These are phyloP conservation scores for Musca vetustissima DNA, from an alignment of 1,140 invertebrate species.

Conservation along the genomic window DNA sequence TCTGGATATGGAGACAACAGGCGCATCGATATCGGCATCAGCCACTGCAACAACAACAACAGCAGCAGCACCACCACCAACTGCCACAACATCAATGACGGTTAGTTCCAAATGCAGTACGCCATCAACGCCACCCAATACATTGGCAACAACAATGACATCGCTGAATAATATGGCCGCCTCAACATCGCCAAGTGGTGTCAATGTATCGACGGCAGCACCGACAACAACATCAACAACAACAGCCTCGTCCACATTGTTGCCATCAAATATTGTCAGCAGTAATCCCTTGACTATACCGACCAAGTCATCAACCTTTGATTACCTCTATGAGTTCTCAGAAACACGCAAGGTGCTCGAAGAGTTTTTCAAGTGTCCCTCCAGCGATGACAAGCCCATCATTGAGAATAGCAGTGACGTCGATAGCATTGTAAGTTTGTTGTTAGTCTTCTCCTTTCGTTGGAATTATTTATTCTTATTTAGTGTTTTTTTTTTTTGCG, in stretches of 20 bases:
- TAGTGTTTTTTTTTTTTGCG: neutral
- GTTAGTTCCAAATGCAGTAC: no score
- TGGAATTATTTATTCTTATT: neutral
- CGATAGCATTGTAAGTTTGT: slow-evolving; percentile 51
- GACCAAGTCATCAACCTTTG: slow-evolving; percentile 68
- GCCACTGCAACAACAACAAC: slow-evolving; percentile 9
- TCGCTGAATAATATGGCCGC: slow-evolving; percentile 27
- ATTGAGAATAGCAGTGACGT: slow-evolving; percentile 53
- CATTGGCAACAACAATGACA: slow-evolving; percentile 1
- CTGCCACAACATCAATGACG: no score
- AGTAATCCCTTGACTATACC: slow-evolving; percentile 50
- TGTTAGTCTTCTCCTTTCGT: neutral
- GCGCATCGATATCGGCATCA: neutral
- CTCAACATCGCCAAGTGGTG: slow-evolving; percentile 16
- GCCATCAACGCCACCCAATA: no score
- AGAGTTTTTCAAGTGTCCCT: slow-evolving; percentile 85
- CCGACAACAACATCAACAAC: slow-evolving; percentile 19
- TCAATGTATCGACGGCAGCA: no score
- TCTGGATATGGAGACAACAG: neutral
- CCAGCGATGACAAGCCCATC: slow-evolving; percentile 61
- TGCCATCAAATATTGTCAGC: slow-evolving; percentile 1
- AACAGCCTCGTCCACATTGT: slow-evolving; percentile 26
- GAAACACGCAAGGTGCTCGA: slow-evolving; percentile 90
- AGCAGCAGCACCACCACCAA: slow-evolving; percentile 1
- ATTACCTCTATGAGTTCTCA: slow-evolving; percentile 88